A percentile compares a stretch with the other conserved stretches of the same genome.
These are phyloP conservation scores for Drosophila leonis DNA, from an alignment of 2,888 invertebrate species.

Conservation along the genomic window DNA sequence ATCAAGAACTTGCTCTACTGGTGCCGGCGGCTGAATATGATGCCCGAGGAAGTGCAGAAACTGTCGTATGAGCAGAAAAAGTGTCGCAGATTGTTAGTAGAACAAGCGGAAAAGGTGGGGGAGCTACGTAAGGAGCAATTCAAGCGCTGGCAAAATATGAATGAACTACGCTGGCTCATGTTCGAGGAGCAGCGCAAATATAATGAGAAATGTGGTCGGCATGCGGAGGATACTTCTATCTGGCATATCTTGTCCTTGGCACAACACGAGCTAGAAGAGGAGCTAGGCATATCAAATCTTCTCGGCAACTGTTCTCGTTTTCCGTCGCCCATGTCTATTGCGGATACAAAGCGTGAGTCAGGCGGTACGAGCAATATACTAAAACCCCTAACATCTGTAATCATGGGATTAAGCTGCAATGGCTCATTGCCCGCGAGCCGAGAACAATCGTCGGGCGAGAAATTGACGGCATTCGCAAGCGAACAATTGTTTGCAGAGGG, in stretches of 20 bases:
- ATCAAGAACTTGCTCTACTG: slow-evolving; percentile 56
- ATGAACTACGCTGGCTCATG: slow-evolving; percentile 57
- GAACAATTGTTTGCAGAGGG: neutral
- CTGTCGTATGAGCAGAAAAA: slow-evolving; percentile 51
- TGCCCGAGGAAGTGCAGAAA: slow-evolving; percentile 58
- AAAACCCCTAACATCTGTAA: slow-evolving; percentile 24
- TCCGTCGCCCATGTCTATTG: slow-evolving; percentile 62
- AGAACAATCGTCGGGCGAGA: neutral
- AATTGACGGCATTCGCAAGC: too few species aligned
- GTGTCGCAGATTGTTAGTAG: slow-evolving; percentile 5
- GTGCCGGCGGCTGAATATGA: slow-evolving; percentile 59
- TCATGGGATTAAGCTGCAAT: slow-evolving; percentile 19
- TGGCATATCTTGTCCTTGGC: slow-evolving; percentile 74
- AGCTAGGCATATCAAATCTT: slow-evolving; percentile 42
- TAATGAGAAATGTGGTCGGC: slow-evolving; percentile 25
- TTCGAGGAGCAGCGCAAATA: slow-evolving; percentile 55
- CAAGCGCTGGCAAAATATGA: slow-evolving; percentile 55
- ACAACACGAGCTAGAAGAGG: slow-evolving; percentile 73
- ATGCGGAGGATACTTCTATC: slow-evolving; percentile 43
- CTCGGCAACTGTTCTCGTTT: slow-evolving; percentile 39
- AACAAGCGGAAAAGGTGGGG: slow-evolving; percentile 13
- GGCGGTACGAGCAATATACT: slow-evolving; percentile 1
- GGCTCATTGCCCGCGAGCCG: neutral
- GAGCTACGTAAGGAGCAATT: slow-evolving; percentile 27
- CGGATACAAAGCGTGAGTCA: slow-evolving; percentile 11